phyloP scores from a whole-genome alignment of 2,797 vertebrate genomes.

The Anabas testudineus region DNA sequence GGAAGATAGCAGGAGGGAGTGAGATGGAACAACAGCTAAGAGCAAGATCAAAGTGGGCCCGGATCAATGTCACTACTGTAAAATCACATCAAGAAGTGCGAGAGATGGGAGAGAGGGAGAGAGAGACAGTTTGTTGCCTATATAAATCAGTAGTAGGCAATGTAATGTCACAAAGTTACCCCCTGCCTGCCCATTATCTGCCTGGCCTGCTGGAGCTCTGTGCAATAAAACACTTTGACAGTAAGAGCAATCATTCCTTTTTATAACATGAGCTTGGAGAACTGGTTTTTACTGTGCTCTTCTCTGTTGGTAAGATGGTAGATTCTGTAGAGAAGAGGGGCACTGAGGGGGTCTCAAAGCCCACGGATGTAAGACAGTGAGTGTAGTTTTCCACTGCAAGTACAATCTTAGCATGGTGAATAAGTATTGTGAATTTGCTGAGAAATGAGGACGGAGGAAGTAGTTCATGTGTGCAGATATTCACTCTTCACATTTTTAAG shows the following conservation, averaged over 20 bases:
- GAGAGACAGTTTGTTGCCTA: constrained; percentile 50
- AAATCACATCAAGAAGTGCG: constrained; percentile 73
- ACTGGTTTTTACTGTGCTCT: constrained; percentile 45
- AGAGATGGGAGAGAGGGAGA: constrained; percentile 35
- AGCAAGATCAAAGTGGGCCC: constrained; percentile 77
- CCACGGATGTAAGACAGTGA: constrained; percentile 14
- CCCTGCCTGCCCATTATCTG: constrained; percentile 61
- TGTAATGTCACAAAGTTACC: constrained; percentile 66
- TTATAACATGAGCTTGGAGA: constrained; percentile 54
- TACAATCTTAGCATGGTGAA: neutral
- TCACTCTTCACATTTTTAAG: too few species aligned
- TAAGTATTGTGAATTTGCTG: neutral
- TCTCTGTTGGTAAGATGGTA: constrained; percentile 35
- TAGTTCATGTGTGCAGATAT: neutral
- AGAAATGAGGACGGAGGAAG: neutral
- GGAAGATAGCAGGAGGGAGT: constrained; percentile 52
- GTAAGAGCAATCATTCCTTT: constrained; percentile 57
- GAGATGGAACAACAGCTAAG: constrained; percentile 70
- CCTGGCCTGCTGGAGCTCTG: constrained; percentile 50
- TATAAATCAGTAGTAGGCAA: constrained; percentile 69
- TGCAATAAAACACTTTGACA: constrained; percentile 74
- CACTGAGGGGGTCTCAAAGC: neutral
- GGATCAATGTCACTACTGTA: constrained; percentile 81
- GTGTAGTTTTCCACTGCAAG: neutral
- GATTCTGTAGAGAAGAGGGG: constrained; percentile 11